Evolutionary conservation across 2,113 vertebrate species (phyloP).

Genomic region (Chloropsis hardwickii): DNA sequence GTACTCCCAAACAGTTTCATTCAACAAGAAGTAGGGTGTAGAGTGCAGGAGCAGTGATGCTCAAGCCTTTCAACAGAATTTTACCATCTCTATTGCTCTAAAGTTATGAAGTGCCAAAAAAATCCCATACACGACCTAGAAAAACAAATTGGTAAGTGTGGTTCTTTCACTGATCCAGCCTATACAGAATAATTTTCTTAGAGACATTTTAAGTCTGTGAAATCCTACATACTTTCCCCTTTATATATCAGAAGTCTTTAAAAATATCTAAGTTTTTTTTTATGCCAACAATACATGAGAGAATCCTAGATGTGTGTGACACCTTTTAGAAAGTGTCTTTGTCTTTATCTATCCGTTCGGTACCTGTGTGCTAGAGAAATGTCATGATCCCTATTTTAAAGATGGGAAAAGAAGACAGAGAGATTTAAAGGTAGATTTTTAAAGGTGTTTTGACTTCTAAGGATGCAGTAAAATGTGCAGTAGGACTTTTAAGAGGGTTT

Average conservation of each 20-base stretch:
- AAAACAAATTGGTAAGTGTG: slow-evolving; percentile 33
- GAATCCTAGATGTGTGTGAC: slow-evolving; percentile 25
- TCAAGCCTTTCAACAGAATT: slow-evolving; percentile 1
- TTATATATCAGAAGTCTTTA: slow-evolving; percentile 28
- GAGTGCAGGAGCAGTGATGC: not conserved
- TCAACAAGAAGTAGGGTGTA: not conserved
- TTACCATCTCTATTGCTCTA: not conserved
- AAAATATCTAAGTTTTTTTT: slow-evolving; percentile 40
- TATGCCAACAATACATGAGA: slow-evolving; percentile 49
- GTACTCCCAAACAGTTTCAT: not conserved
- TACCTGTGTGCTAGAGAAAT: slow-evolving; percentile 29
- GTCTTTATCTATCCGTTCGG: slow-evolving; percentile 27
- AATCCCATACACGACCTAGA: not conserved
- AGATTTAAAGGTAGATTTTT: slow-evolving; percentile 47
- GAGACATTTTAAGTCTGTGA: not conserved
- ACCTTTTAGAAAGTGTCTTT: slow-evolving; percentile 49
- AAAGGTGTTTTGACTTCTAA: slow-evolving; percentile 65
- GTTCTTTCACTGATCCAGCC: not conserved
- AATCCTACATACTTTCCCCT: not conserved
- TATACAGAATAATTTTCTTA: slow-evolving; percentile 26
- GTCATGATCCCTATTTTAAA: slow-evolving; percentile 53
- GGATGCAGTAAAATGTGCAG: slow-evolving; percentile 28
- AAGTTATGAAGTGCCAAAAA: not conserved
- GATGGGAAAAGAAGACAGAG: slow-evolving; percentile 35
- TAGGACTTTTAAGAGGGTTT: slow-evolving; percentile 50